A percentile compares a stretch with the other conserved stretches of the same genome.
Evolutionary conservation across 2,797 vertebrate genomes (phyloP).

Genomic region (Lepilemur septentrionalis): DNA sequence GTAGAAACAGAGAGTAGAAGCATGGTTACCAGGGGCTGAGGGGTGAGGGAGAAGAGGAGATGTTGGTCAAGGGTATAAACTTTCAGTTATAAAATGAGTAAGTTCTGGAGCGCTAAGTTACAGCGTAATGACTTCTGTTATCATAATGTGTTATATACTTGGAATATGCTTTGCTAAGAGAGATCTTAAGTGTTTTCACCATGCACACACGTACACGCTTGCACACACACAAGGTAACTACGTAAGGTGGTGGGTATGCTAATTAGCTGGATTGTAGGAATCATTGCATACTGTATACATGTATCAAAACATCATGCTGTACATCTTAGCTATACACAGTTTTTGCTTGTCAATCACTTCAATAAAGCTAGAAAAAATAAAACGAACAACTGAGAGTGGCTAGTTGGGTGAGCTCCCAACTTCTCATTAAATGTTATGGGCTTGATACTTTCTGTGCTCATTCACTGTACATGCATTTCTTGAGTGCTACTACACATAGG

Average conservation of each 20-base stretch:
- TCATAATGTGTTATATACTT: not conserved
- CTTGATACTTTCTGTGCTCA: not conserved
- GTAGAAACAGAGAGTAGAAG: not conserved
- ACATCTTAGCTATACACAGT: not conserved
- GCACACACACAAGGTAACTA: not conserved
- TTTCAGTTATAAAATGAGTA: not conserved
- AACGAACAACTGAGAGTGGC: not conserved
- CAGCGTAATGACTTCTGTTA: not conserved
- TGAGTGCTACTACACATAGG: not conserved
- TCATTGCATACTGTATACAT: not conserved
- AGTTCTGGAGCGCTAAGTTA: not conserved
- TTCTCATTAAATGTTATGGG: not conserved
- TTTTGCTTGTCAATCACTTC: not conserved
- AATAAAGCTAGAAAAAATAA: not conserved
- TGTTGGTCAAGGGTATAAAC: not conserved
- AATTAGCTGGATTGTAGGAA: not conserved
- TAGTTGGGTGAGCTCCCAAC: not conserved
- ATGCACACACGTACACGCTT: not conserved
- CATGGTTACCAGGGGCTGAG: not conserved
- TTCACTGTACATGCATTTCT: not conserved
- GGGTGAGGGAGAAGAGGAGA: not conserved
- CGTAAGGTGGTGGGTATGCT: not conserved
- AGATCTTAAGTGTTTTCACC: not conserved
- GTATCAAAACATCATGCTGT: not conserved
- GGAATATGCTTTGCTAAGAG: not conserved